phyloP scores from a whole-genome alignment of 2,113 vertebrate genomes.

The Typhlomys cinereus region DNA sequence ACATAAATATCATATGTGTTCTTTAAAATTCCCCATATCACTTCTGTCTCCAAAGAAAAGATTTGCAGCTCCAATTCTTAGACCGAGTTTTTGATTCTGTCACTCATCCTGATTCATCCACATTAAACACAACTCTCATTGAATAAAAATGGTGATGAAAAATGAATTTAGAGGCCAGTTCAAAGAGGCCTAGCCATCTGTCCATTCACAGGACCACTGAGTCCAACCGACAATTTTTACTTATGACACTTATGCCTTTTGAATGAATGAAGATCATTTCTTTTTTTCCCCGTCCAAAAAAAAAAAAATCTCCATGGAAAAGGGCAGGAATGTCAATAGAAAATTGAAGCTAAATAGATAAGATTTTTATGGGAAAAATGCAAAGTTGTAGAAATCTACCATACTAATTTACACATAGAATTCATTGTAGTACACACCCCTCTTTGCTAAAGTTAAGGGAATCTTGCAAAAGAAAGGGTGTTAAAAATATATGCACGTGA shows the following conservation, averaged over 20 bases:
- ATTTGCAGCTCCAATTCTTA: neutral
- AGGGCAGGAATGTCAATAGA: neutral
- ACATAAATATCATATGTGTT: neutral
- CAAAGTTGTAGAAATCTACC: neutral
- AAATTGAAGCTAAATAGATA: neutral
- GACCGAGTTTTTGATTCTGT: neutral
- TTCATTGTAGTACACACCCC: too few relatives aligned
- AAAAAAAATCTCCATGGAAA: neutral
- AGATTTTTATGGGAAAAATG: neutral
- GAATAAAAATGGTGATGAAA: neutral
- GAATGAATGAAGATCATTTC: neutral
- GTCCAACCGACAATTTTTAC: constrained; percentile 10
- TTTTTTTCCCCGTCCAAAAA: neutral
- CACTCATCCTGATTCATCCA: neutral
- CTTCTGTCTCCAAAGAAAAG: neutral
- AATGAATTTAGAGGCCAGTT: neutral
- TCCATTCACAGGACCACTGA: neutral
- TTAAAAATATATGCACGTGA: too few relatives aligned
- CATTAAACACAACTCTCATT: neutral
- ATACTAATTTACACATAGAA: neutral
- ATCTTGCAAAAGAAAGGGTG: too few relatives aligned
- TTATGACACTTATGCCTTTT: neutral
- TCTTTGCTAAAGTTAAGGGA: too few relatives aligned
- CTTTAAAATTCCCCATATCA: neutral
- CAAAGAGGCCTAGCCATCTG: neutral